Percentiles rank a stretch among this genome's conserved stretches.
Evolutionary conservation across 2,888 invertebrate species (phyloP).

Genomic region (Leistus spinibarbis): DNA sequence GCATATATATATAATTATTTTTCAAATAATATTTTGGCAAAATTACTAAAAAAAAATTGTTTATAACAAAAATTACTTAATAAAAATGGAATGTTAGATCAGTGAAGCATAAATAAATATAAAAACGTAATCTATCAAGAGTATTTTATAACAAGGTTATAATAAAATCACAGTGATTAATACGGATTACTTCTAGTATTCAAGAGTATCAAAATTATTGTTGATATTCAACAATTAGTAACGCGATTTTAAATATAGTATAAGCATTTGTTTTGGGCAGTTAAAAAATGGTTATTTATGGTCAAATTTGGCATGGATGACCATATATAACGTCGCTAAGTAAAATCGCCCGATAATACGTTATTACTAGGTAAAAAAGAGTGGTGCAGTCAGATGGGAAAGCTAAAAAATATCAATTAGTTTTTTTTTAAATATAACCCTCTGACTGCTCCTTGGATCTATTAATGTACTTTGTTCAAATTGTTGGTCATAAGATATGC

Average conservation of each 20-base stretch:
- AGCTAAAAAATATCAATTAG: background rate
- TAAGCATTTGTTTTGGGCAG: background rate
- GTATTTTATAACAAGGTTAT: background rate
- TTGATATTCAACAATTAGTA: background rate
- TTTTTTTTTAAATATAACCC: background rate
- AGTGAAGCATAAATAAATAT: background rate
- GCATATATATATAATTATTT: background rate
- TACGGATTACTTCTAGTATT: background rate
- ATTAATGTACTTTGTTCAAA: background rate
- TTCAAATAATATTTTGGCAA: background rate
- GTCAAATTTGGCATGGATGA: background rate
- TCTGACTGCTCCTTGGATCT: background rate
- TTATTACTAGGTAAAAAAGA: background rate
- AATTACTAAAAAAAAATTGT: background rate
- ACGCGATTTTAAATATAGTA: background rate
- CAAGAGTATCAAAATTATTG: background rate
- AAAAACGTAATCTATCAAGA: background rate
- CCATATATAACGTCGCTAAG: background rate
- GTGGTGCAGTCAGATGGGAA: background rate
- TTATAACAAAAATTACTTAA: too few species aligned
- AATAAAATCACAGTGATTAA: background rate
- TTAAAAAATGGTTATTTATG: background rate
- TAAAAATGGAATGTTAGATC: background rate
- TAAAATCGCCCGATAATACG: background rate
- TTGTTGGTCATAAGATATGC: slow-evolving; percentile 34